A percentile compares a stretch with the other conserved stretches of the same genome.
Evolutionary conservation across 2,113 vertebrate species (phyloP).

Genomic region (Hyla sarda): DNA sequence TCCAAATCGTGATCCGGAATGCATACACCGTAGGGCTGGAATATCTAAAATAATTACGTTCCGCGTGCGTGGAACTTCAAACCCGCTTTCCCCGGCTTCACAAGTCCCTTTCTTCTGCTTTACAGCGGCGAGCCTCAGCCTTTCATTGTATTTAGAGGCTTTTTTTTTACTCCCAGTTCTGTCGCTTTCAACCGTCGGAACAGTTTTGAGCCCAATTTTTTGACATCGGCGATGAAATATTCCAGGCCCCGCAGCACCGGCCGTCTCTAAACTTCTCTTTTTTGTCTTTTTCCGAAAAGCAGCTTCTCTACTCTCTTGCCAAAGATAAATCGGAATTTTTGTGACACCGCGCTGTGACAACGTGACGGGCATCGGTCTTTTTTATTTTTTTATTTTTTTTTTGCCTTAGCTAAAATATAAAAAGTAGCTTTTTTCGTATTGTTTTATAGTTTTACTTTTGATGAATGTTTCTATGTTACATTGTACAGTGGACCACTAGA

Average conservation of each 20-base stretch:
- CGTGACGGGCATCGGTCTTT: not conserved
- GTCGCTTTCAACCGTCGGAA: slow-evolving; percentile 31
- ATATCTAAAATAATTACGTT: slow-evolving; percentile 36
- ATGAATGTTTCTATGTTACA: too few relatives aligned
- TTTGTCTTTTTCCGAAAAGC: not conserved
- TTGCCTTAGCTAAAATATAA: not conserved
- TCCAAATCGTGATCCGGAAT: not conserved
- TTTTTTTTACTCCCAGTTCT: not conserved
- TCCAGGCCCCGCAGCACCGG: slow-evolving; percentile 12
- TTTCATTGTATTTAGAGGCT: slow-evolving; percentile 43
- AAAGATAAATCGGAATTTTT: slow-evolving; percentile 1
- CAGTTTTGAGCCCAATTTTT: slow-evolving; percentile 3
- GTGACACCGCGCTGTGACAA: not conserved
- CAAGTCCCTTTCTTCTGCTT: slow-evolving; percentile 5
- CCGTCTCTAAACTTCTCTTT: not conserved
- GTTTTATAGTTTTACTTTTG: not conserved
- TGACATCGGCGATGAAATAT: slow-evolving; percentile 28
- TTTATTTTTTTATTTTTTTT: too few relatives aligned
- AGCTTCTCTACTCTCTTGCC: not conserved
- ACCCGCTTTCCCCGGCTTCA: not conserved
- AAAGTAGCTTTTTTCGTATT: not conserved
- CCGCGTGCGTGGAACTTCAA: slow-evolving; percentile 24
- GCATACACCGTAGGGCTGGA: slow-evolving; percentile 1
- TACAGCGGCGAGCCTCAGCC: not conserved
- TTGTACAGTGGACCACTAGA: too few relatives aligned